These are phyloP conservation scores for Ianthella basta DNA, from an alignment of 37 sponge, comb jelly and placozoan genomes.

Conservation along the genomic window DNA sequence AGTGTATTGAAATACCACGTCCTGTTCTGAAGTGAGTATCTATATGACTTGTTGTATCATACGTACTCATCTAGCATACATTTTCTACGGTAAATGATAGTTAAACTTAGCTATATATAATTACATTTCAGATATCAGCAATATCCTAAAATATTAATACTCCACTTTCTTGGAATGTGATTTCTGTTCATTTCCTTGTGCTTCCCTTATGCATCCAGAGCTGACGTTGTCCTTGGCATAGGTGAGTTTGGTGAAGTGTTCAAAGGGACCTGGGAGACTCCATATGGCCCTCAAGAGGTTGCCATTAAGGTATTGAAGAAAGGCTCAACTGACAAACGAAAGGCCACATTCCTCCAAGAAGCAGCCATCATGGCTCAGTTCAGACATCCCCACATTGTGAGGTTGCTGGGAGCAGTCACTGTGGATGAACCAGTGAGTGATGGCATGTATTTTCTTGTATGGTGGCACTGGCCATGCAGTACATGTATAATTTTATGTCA, in stretches of 20 bases:
- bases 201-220: no score
- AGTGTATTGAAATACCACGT: constrained; percentile 2
- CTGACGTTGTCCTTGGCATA: constrained; percentile 12
- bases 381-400: constrained; percentile 36
- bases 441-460: no score
- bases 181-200: no score
- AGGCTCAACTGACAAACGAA: not conserved
- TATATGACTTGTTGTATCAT: not conserved
- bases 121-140: no score
- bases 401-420: constrained; percentile 30
- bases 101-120: no score
- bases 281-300: constrained; percentile 25
- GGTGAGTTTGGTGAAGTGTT: constrained; percentile 43
- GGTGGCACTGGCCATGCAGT: no score
- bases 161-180: no score
- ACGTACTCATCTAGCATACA: no score
- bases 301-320: constrained; percentile 29
- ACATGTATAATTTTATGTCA: no score
- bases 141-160: no score
- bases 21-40: not conserved
- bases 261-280: constrained; percentile 34
- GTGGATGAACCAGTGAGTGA: constrained; percentile 27
- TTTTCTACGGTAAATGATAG: no score
- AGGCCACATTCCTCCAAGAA: constrained; percentile 28
- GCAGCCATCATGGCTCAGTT: constrained; percentile 48